Conservation (phyloP, 2,113 vertebrate species). For the Lophura nycthemera region DNA sequence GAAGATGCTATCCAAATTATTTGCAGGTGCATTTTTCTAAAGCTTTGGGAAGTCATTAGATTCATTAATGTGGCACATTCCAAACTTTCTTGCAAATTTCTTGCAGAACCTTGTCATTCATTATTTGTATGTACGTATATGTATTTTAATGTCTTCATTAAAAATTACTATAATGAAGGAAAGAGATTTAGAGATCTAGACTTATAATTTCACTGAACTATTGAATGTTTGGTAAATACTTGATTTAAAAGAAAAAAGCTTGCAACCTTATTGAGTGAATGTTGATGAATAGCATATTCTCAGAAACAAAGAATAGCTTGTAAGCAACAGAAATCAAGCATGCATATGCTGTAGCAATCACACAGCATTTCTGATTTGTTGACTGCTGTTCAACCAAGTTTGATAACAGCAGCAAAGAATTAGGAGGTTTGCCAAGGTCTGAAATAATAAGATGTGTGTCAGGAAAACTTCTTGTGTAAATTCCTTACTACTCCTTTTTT, state of each 20-base stretch:
- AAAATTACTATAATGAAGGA: not conserved
- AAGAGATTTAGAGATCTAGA: rapidly evolving
- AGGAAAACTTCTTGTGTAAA: not conserved
- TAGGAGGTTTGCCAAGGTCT: not conserved
- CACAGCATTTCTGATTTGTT: not conserved
- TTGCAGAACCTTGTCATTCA: not conserved
- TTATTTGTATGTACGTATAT: not conserved
- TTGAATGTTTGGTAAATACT: not conserved
- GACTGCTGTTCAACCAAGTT: not conserved
- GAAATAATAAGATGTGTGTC: not conserved
- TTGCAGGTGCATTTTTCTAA: not conserved
- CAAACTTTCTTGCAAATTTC: not conserved
- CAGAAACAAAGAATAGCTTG: not conserved
- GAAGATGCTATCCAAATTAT: not conserved
- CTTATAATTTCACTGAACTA: not conserved
- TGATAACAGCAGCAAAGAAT: not conserved
- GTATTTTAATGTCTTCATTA: not conserved
- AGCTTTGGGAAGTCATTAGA: not conserved
- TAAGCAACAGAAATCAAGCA: not conserved
- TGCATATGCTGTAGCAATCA: not conserved
- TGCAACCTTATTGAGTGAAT: not conserved
- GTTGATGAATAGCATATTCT: not conserved
- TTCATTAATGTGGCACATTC: not conserved
- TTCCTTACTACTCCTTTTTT: not conserved
- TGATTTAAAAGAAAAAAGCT: not conserved